Conservation (phyloP, 1,140 invertebrate species). For the Brachionus plicatilis region DNA sequence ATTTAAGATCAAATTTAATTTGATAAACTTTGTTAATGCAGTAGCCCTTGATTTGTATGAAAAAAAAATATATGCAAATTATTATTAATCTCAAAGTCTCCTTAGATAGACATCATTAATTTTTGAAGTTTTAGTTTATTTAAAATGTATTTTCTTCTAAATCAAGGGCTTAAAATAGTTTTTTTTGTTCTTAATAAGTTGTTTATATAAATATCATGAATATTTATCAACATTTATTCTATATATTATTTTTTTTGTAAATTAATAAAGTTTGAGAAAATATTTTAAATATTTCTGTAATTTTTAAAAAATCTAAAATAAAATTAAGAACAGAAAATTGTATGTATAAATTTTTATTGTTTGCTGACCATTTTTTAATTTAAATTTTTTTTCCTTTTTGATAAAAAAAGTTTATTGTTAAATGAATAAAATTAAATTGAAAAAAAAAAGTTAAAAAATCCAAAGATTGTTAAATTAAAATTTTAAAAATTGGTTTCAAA, state of each 20-base stretch:
- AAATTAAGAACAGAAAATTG: neutral
- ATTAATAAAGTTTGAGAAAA: neutral
- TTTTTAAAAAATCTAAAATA: neutral
- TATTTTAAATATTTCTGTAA: neutral
- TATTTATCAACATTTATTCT: neutral
- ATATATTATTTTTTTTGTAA: neutral
- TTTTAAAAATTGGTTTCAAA: conserved; percentile 22
- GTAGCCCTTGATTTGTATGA: neutral
- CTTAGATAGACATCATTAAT: neutral
- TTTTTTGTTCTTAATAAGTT: conserved; percentile 2
- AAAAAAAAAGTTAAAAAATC: neutral
- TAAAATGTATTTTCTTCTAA: neutral
- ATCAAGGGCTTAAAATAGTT: neutral
- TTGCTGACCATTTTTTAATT: neutral
- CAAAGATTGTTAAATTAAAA: no score
- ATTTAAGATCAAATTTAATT: neutral
- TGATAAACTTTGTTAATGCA: neutral
- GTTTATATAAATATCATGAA: neutral
- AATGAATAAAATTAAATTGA: neutral
- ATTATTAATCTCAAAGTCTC: neutral
- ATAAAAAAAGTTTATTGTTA: neutral
- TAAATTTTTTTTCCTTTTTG: neutral
- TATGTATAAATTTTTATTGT: neutral
- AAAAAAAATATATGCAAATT: neutral
- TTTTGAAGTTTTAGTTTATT: neutral